Conservation (phyloP, 2,113 vertebrate genomes). For the Chaetodon auriga region DNA sequence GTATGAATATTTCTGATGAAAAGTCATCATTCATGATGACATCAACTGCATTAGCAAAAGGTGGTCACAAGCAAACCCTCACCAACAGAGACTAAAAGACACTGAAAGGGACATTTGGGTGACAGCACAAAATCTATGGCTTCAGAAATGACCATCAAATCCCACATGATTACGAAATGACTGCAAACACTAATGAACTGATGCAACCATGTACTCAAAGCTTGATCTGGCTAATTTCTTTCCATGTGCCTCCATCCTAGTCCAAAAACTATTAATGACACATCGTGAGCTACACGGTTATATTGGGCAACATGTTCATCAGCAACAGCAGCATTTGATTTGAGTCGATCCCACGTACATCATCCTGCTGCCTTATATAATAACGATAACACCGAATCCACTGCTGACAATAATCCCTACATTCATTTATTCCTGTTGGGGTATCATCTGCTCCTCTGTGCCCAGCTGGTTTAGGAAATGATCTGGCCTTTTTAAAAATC, state of each 20-base stretch:
- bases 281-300: not conserved
- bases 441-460: no score
- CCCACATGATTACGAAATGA: not conserved
- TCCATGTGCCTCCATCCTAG: not conserved
- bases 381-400: not conserved
- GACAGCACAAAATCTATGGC: not conserved
- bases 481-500: not conserved
- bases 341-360: not conserved
- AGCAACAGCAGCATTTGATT: not conserved
- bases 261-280: not conserved
- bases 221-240: not conserved
- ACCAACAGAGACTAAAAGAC: not conserved
- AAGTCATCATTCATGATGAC: not conserved
- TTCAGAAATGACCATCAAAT: not conserved
- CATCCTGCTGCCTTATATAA: not conserved
- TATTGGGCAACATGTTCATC: not conserved
- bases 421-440: not conserved
- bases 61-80: not conserved
- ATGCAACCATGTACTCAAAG: not conserved
- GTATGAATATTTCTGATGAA: not conserved
- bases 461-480: not conserved
- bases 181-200: not conserved
- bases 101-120: not conserved
- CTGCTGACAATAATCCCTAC: not conserved
- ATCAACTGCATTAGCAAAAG: not conserved